phyloP scores from a whole-genome alignment of 1,140 invertebrate species.

The Drosophila nikananu region DNA sequence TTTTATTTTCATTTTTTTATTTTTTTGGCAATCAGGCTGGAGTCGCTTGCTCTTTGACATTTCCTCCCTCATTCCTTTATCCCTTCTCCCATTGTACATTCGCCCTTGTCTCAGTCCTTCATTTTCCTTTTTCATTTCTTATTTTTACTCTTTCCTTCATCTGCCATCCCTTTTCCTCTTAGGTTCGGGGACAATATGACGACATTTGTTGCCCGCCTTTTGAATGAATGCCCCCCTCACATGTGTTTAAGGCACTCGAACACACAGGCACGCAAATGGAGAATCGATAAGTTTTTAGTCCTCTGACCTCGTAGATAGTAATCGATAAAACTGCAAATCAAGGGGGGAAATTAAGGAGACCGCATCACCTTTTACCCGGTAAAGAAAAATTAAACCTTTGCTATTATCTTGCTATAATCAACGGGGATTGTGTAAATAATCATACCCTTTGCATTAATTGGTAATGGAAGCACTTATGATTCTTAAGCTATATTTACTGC shows the following conservation, averaged over 20 bases:
- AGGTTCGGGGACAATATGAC: conserved; percentile 36
- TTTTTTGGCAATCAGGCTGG: conserved; percentile 59
- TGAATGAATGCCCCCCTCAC: conserved; percentile 60
- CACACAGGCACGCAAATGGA: conserved; percentile 51
- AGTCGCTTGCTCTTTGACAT: conserved; percentile 74
- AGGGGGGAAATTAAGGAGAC: conserved; percentile 2
- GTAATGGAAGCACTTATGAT: background rate
- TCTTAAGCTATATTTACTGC: no score
- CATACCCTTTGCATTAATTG: background rate
- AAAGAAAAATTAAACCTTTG: conserved; percentile 2
- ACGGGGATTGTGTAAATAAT: background rate
- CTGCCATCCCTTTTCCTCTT: conserved; percentile 4
- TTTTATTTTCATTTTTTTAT: conserved; percentile 17
- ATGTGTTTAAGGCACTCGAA: conserved; percentile 17
- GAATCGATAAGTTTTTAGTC: conserved; percentile 62
- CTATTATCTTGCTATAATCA: background rate
- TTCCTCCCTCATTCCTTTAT: conserved; percentile 25
- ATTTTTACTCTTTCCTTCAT: background rate
- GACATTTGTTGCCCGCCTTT: conserved; percentile 57
- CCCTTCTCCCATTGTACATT: background rate
- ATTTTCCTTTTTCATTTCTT: background rate
- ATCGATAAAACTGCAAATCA: conserved; percentile 29
- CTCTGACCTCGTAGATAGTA: conserved; percentile 29
- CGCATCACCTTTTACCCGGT: background rate
- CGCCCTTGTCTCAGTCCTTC: background rate